phyloP scores from a whole-genome alignment of 1,140 invertebrate species.

The Orius insidiosus region DNA sequence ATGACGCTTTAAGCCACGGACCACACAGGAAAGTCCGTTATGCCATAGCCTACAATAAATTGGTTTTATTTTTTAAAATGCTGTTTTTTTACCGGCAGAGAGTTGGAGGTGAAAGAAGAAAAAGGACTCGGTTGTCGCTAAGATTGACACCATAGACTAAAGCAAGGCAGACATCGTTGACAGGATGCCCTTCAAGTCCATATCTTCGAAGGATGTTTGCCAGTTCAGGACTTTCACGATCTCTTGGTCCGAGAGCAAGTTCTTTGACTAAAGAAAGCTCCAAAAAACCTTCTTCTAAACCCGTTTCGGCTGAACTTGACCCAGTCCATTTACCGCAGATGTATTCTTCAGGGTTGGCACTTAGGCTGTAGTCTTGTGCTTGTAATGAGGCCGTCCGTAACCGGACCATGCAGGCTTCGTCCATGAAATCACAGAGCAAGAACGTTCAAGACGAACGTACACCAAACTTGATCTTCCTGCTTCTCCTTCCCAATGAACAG shows the following conservation, averaged over 20 bases:
- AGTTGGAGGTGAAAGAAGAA: constrained; percentile 64
- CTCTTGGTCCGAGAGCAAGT: constrained; percentile 41
- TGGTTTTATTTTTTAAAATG: neutral
- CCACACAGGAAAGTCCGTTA: constrained; percentile 52
- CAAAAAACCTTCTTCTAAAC: constrained; percentile 30
- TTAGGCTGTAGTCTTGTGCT: constrained; percentile 23
- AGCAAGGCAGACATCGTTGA: constrained; percentile 40
- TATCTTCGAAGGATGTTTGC: constrained; percentile 38
- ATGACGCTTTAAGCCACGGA: constrained; percentile 56
- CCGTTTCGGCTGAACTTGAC: constrained; percentile 21
- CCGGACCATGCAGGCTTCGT: constrained; percentile 65
- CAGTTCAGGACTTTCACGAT: constrained; percentile 40
- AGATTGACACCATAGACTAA: constrained; percentile 61
- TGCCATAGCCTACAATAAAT: constrained; percentile 44
- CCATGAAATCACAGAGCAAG: constrained; percentile 74
- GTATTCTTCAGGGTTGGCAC: constrained; percentile 38
- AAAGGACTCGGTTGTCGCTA: constrained; percentile 74
- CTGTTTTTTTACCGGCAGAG: constrained; percentile 42
- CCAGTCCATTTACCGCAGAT: constrained; percentile 26
- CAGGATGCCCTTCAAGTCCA: constrained; percentile 33
- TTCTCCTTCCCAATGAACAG: constrained; percentile 69
- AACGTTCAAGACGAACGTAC: constrained; percentile 65
- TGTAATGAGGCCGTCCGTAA: constrained; percentile 33
- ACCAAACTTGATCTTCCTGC: constrained; percentile 49
- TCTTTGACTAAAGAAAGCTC: constrained; percentile 56